Percentiles rank a stretch among this genome's conserved stretches.
Evolutionary conservation across 2,797 vertebrate genomes (phyloP).

Genomic region (Sebastes oblongus): DNA sequence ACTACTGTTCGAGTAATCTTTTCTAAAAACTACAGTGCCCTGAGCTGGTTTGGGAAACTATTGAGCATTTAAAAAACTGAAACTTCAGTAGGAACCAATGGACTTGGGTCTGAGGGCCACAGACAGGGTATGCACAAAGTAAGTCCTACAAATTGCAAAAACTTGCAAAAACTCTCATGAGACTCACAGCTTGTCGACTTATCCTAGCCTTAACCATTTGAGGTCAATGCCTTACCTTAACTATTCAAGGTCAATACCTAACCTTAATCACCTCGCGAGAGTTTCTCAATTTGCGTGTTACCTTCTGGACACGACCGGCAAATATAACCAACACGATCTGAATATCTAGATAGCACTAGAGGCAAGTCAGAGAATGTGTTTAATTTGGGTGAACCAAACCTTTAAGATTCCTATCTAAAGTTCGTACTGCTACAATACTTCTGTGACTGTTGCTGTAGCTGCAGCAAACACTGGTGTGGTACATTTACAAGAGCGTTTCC

Average conservation of each 20-base stretch:
- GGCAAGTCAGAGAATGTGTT: background rate
- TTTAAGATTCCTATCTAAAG: conserved; percentile 40
- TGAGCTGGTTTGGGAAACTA: background rate
- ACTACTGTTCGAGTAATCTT: background rate
- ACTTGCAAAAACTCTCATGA: too few relatives aligned
- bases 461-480: conserved; percentile 26
- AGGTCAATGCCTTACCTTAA: too few relatives aligned
- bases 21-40: background rate
- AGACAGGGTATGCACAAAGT: background rate
- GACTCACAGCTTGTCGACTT: too few relatives aligned
- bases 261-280: too few relatives aligned
- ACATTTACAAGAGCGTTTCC: conserved; percentile 27
- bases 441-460: conserved; percentile 33
- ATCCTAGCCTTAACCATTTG: too few relatives aligned
- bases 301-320: too few relatives aligned
- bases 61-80: background rate
- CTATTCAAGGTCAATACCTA: too few relatives aligned
- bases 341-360: background rate
- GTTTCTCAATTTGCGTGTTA: too few relatives aligned
- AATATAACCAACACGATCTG: background rate
- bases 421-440: conserved; percentile 23
- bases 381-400: conserved; percentile 20
- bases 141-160: too few relatives aligned
- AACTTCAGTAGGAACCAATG: background rate
- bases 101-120: too few relatives aligned